These are phyloP conservation scores for Pelodytes ibericus DNA, from an alignment of 2,797 vertebrate species.

Conservation along the genomic window DNA sequence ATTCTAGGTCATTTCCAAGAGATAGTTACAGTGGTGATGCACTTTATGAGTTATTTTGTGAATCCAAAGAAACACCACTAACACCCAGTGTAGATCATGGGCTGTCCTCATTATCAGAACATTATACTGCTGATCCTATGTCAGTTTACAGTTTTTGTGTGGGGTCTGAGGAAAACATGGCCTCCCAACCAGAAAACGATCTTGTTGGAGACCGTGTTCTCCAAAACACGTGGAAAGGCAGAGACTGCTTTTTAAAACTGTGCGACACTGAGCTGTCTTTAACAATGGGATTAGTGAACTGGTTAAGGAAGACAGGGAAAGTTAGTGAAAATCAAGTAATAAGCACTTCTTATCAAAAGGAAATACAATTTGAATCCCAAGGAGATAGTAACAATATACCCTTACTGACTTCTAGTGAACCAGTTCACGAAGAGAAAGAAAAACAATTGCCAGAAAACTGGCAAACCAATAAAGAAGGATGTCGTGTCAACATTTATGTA, in stretches of 20 bases:
- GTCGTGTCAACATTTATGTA: neutral
- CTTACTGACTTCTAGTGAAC: neutral
- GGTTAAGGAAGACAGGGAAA: conserved; percentile 69
- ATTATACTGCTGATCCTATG: conserved; percentile 73
- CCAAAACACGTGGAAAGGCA: conserved; percentile 83
- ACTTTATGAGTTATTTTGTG: conserved; percentile 83
- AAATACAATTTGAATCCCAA: neutral
- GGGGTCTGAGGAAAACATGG: conserved; percentile 82
- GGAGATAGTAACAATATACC: neutral
- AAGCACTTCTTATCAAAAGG: neutral
- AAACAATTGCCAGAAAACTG: neutral
- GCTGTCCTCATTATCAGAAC: conserved; percentile 69
- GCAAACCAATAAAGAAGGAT: neutral
- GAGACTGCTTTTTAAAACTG: conserved; percentile 82
- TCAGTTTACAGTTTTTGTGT: conserved; percentile 85
- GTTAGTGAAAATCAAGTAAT: conserved; percentile 1
- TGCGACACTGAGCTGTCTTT: conserved; percentile 83
- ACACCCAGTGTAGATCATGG: conserved; percentile 72
- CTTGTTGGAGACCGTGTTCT: conserved; percentile 76
- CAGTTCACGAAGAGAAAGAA: neutral
- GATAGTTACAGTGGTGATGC: conserved; percentile 85
- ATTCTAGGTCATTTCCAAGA: conserved; percentile 71
- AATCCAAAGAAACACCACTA: conserved; percentile 70
- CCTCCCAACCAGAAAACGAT: conserved; percentile 72
- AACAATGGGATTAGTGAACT: conserved; percentile 84